Evolutionary conservation across 2,113 vertebrate species (phyloP).

Genomic region (Toxotes chatareus): DNA sequence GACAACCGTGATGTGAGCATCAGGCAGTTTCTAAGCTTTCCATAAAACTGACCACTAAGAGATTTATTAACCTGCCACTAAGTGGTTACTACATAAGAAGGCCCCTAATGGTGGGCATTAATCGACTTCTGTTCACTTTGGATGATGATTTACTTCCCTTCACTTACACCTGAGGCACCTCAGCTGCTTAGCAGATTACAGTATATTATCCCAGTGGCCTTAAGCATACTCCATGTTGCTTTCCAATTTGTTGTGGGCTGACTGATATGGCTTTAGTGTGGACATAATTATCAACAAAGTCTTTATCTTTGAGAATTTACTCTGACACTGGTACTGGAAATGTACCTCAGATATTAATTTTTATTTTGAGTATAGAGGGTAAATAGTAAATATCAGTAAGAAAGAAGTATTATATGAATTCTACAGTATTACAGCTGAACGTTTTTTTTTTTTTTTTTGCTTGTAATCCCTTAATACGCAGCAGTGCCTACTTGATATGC

Average conservation of each 20-base stretch:
- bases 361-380: neutral
- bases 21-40: neutral
- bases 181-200: neutral
- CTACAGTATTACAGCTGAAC: neutral
- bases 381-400: neutral
- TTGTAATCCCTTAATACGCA: neutral
- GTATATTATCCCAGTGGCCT: neutral
- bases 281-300: neutral
- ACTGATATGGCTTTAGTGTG: neutral
- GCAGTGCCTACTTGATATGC: neutral
- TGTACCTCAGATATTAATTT: neutral
- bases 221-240: neutral
- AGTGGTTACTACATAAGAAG: constrained; percentile 4
- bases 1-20: neutral
- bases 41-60: constrained; percentile 1
- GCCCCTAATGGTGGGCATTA: constrained; percentile 16
- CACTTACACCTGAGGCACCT: constrained; percentile 3
- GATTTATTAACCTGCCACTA: constrained; percentile 17
- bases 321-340: neutral
- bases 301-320: too few relatives aligned
- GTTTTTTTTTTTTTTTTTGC: neutral
- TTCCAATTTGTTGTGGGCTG: neutral
- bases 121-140: constrained; percentile 14
- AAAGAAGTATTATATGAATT: neutral
- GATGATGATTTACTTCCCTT: constrained; percentile 19